Evolutionary conservation across 2,797 vertebrate species (phyloP).

Genomic region (Menidia menidia): DNA sequence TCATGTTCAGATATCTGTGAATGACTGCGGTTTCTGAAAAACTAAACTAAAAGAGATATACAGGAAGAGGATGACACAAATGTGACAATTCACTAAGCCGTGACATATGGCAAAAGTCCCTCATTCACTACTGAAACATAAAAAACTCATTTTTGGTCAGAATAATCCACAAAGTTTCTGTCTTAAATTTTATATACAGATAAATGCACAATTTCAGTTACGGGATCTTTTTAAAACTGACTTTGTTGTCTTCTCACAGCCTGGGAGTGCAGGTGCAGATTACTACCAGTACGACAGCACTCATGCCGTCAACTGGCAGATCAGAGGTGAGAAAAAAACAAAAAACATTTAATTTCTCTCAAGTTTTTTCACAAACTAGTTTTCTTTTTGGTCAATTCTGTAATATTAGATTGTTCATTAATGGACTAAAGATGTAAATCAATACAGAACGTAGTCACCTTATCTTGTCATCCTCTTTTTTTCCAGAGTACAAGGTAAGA

Average conservation of each 20-base stretch:
- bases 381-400: not conserved
- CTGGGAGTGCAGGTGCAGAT: slow-evolving; percentile 89
- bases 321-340: slow-evolving; percentile 85
- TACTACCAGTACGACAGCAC: slow-evolving; percentile 95
- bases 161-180: not conserved
- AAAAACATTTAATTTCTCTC: slow-evolving; percentile 1
- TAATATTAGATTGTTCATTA: not conserved
- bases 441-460: not conserved
- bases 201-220: not conserved
- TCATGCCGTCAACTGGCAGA: slow-evolving; percentile 94
- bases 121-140: slow-evolving; percentile 12
- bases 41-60: not conserved
- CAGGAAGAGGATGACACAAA: not conserved
- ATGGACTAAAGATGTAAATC: not conserved
- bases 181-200: not conserved
- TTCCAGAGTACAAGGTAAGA: slow-evolving; percentile 96
- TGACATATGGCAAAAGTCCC: slow-evolving; percentile 27
- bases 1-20: too few species aligned
- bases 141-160: slow-evolving; percentile 13
- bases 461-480: slow-evolving; percentile 43
- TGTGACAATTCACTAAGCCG: not conserved
- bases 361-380: too few species aligned
- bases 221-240: slow-evolving; percentile 13
- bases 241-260: slow-evolving; percentile 77
- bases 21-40: not conserved